Evolutionary conservation across 2,888 invertebrate species (phyloP), one percentile per base, ranked within the genome.

Genomic region (Hyposoter didymator): DNA sequence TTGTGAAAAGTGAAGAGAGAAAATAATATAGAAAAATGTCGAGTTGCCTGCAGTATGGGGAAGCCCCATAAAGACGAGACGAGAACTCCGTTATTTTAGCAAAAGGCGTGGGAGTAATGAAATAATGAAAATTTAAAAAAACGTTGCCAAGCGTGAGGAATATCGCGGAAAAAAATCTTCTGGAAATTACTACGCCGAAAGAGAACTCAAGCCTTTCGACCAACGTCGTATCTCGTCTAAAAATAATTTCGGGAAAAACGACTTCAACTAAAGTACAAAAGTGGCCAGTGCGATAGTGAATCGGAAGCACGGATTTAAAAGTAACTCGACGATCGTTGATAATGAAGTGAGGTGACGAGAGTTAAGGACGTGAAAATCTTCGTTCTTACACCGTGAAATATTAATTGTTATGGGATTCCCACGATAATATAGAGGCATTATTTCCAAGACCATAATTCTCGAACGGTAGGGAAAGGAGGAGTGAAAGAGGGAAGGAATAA

Each of bases 101-200:
- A 22, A 59, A 59, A 69, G 35, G n/a, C 52, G 35, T 49, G 32
- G 35, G 52, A 72, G 32, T 32, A 52, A 28, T 7, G 4, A 72
- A 28, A 72, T 28, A 72, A 17, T 17, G 10, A 22, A 39, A 12
- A 35, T 39, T 1, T 8, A 39, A 67, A 67, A 67, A 47, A 69
- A 3, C 10, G 17, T 28, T 17, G 14, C 17, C 47, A 47, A 69
- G 28, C 17, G 47, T 47, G 14, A 6, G 12, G 14, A 19, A 69
- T 69, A 69, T 45, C 28, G 59, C 14, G 12, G 59, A 28, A 47
- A 69, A 45, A 45, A 39, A 28, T 45, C 69, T 22, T 5, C 45
- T 12, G 22, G 45, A 67, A 45, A 67, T 67, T 67, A 67, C 45
- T n/a, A 45, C 43, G 67, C 43, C 43, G 45, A 22, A 67, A 45